phyloP scores from a whole-genome alignment of 1,140 invertebrate species.

The Listronotus oregonensis region DNA sequence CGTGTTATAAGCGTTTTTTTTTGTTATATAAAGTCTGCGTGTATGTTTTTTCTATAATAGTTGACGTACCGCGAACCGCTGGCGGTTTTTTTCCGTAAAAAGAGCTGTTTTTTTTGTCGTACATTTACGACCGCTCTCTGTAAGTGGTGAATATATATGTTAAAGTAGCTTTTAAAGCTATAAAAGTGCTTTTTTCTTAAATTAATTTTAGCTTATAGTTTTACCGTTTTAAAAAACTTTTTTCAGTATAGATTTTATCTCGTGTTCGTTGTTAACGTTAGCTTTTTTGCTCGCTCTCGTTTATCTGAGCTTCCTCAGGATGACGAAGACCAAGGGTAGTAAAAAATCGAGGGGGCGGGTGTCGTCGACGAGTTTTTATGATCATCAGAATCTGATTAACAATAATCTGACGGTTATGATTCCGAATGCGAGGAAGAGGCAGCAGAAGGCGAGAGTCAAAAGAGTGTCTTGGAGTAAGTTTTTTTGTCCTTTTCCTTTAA shows the following conservation, averaged over 20 bases:
- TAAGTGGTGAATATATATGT: conserved; percentile 15
- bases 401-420: conserved; percentile 8
- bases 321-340: conserved; percentile 33
- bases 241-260: conserved; percentile 12
- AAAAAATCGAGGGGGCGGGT: conserved; percentile 24
- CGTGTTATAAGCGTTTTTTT: background rate
- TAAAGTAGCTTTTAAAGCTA: conserved; percentile 8
- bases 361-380: conserved; percentile 9
- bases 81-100: conserved; percentile 15
- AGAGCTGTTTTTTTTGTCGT: conserved; percentile 6
- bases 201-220: background rate
- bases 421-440: conserved; percentile 8
- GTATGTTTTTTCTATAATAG: conserved; percentile 1
- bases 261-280: conserved; percentile 5
- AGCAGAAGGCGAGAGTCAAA: conserved; percentile 36
- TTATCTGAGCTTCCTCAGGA: conserved; percentile 4
- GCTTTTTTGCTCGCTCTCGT: background rate
- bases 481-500: too few relatives aligned
- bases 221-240: background rate
- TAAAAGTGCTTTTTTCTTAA: background rate
- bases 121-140: conserved; percentile 4
- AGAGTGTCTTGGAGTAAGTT: conserved; percentile 45
- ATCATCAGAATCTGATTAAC: conserved; percentile 17
- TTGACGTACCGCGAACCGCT: conserved; percentile 31
- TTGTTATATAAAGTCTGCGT: conserved; percentile 10